These are phyloP conservation scores for Tyrannus savana DNA, from an alignment of 2,113 vertebrate genomes.

Conservation along the genomic window DNA sequence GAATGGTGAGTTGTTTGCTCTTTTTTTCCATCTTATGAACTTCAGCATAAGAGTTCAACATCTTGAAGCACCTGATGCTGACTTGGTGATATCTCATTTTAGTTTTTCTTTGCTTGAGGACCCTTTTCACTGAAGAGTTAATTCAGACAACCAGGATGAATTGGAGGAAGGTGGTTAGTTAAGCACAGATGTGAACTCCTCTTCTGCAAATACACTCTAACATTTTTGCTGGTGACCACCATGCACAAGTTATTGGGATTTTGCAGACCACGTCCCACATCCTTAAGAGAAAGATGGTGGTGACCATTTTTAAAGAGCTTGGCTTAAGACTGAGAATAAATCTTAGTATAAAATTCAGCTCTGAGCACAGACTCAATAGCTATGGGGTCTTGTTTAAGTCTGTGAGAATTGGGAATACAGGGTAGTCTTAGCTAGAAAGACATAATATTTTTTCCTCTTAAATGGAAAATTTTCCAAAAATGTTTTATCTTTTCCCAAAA, in stretches of 20 bases:
- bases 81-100: not conserved
- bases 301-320: not conserved
- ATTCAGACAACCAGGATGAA: not conserved
- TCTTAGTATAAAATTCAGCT: not conserved
- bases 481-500: not conserved
- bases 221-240: not conserved
- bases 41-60: not conserved
- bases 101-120: not conserved
- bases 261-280: not conserved
- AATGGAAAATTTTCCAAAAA: not conserved
- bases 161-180: not conserved
- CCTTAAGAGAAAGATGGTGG: not conserved
- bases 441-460: not conserved
- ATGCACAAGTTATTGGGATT: not conserved
- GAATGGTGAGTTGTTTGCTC: rapidly evolving
- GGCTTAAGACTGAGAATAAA: not conserved
- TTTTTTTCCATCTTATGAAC: not conserved
- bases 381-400: not conserved
- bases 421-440: not conserved
- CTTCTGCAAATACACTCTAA: not conserved
- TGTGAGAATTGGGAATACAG: not conserved
- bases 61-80: not conserved
- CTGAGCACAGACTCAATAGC: not conserved
- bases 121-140: not conserved
- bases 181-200: not conserved